These are phyloP conservation scores for Panthera uncia DNA, from an alignment of 2,113 vertebrate species.

Conservation along the genomic window DNA sequence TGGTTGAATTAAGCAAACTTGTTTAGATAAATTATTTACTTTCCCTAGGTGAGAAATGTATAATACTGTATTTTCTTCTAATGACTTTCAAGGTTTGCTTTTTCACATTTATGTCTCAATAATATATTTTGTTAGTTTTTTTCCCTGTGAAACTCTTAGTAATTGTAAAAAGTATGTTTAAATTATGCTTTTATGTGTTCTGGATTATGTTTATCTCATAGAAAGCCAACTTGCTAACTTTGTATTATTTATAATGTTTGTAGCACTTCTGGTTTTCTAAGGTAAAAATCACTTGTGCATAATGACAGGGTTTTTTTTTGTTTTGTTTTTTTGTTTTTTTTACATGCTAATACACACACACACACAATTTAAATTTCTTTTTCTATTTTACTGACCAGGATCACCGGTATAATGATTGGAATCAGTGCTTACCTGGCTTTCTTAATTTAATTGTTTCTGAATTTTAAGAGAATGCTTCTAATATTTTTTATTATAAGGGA, in stretches of 20 bases:
- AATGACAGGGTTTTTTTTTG: not conserved
- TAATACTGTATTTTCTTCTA: not conserved
- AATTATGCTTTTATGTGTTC: not conserved
- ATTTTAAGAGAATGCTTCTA: not conserved
- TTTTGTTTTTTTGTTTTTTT: not conserved
- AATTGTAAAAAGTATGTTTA: not conserved
- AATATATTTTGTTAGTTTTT: not conserved
- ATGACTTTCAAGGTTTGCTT: not conserved
- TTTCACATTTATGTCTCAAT: not conserved
- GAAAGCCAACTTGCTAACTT: not conserved
- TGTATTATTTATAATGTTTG: not conserved
- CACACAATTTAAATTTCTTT: not conserved
- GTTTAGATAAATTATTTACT: not conserved
- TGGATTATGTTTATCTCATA: not conserved
- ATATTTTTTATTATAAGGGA: not conserved
- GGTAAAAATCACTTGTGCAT: not conserved
- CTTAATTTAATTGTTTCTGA: not conserved
- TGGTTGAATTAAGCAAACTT: not conserved
- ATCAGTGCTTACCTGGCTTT: not conserved
- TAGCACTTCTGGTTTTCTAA: constrained; percentile 4
- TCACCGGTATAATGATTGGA: not conserved
- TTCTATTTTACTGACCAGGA: not conserved
- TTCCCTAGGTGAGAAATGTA: not conserved
- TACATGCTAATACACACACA: not conserved
- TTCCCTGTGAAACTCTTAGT: not conserved